These are phyloP conservation scores for Polietes domitor DNA, from an alignment of 2,888 invertebrate genomes.

Conservation along the genomic window DNA sequence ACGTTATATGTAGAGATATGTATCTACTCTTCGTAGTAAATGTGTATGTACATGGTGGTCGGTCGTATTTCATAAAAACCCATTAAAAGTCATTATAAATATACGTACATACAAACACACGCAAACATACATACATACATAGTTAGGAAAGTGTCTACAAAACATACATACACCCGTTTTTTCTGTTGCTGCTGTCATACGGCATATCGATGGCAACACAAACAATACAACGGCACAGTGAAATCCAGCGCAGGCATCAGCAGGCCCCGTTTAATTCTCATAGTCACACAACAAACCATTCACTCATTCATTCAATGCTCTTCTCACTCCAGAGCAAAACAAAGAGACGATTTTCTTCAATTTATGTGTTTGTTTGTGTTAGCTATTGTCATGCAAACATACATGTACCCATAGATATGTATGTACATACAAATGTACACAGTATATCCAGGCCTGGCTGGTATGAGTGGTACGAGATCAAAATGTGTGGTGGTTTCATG, in stretches of 20 bases:
- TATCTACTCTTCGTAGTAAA: neutral
- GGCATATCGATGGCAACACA: too few species aligned
- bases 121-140: slow-evolving; percentile 5
- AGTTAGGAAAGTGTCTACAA: slow-evolving; percentile 2
- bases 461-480: too few species aligned
- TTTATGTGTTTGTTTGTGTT: too few species aligned
- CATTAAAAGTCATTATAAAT: slow-evolving; percentile 16
- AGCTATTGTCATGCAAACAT: too few species aligned
- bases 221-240: neutral
- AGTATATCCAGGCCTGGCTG: too few species aligned
- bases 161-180: neutral
- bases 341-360: too few species aligned
- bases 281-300: neutral
- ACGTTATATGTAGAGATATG: neutral
- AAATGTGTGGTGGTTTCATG: too few species aligned
- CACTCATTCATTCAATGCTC: too few species aligned
- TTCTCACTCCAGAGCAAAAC: too few species aligned
- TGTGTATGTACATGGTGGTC: neutral
- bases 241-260: neutral
- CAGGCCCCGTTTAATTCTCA: slow-evolving; percentile 10
- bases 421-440: too few species aligned
- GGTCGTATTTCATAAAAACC: slow-evolving; percentile 23
- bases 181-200: too few species aligned
- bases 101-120: neutral
- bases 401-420: too few species aligned